Base-by-base conservation (phyloP, 2,797 vertebrate genomes). In the Catharus ustulatus region DNA sequence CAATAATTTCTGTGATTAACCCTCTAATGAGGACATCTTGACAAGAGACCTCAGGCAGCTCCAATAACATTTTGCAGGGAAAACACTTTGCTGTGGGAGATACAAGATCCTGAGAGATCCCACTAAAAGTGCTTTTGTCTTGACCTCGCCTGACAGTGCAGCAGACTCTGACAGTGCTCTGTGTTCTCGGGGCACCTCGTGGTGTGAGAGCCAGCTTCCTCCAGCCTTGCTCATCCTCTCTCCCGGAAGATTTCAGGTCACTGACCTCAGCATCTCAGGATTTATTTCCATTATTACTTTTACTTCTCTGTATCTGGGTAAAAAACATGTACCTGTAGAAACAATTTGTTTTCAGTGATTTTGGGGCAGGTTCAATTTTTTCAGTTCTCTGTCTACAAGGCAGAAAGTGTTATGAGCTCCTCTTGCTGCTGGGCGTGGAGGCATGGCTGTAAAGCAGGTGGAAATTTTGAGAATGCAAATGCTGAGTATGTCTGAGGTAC, bases 151-250 rank as follows among this genome's bases (percentile, higher is more conserved):
- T 87, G 74, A n/a, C 63, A 52, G 67, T 42, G 32, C 27, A 77
- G 38, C 9, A 58, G 71, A 27, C 27, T 32, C 54, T 75, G 84
- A 59, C 66, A 59, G 76, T 22, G 26, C 32, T 81, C 6, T 0
- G 0, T n/a, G 63, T 84, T 58, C 45, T 69, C 1, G 1, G 34
- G 71, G 66, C 62, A 73, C 38, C 43, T 22, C 0, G 0, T 66
- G 66, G 27, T 58, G 12, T 36, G 23, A 45, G 2, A 46, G 8
- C 22, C 40, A 36, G 29, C 62, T 84, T 79, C 51, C 49, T 86
- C 55, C 8, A 7, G 18, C 51, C 18, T 79, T 22, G 4, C 32
- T 90, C 55, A 62, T 69, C 51, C 27, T 58, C 24, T 82, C 23
- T 62, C 67, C 40, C 4, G 13, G 21, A 23, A 71, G 17, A 63